phyloP scores from a whole-genome alignment of 2,888 invertebrate species.

The Spilosoma lubricipeda region DNA sequence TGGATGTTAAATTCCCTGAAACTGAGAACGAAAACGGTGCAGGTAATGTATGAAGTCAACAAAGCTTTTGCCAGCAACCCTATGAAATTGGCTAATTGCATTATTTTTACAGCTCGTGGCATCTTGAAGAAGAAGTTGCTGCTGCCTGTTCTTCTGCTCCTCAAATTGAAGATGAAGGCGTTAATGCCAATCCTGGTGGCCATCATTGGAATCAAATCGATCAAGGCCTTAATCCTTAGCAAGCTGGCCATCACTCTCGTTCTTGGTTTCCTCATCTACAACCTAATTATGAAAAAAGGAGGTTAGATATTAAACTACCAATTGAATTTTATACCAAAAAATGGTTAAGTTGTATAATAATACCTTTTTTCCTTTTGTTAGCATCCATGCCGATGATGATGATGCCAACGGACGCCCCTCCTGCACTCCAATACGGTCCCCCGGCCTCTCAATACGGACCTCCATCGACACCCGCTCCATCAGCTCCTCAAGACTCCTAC shows the following conservation, averaged over 20 bases:
- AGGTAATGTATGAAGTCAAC: conserved; percentile 68
- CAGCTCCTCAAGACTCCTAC: conserved; percentile 90
- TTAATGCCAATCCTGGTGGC: conserved; percentile 93
- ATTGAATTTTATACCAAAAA: not conserved
- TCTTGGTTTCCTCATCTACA: conserved; percentile 92
- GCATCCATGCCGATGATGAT: conserved; percentile 91
- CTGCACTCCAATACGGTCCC: conserved; percentile 89
- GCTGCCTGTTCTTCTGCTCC: conserved; percentile 91
- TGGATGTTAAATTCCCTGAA: conserved; percentile 88
- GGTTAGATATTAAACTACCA: conserved; percentile 76
- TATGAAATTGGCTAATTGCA: conserved; percentile 21
- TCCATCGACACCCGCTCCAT: conserved; percentile 84
- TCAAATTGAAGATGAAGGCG: conserved; percentile 94
- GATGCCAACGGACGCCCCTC: conserved; percentile 84
- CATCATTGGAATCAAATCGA: conserved; percentile 92
- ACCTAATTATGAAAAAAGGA: conserved; percentile 91
- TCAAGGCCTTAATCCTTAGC: conserved; percentile 93
- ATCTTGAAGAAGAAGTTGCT: conserved; percentile 94
- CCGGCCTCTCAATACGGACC: conserved; percentile 87
- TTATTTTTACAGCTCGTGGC: conserved; percentile 88
- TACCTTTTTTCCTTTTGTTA: conserved; percentile 25
- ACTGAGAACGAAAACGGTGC: conserved; percentile 82
- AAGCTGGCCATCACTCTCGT: conserved; percentile 93
- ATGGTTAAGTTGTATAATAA: not conserved
- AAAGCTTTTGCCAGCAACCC: not conserved